phyloP scores from a whole-genome alignment of 2,888 invertebrate genomes.

The Crematogaster levior region DNA sequence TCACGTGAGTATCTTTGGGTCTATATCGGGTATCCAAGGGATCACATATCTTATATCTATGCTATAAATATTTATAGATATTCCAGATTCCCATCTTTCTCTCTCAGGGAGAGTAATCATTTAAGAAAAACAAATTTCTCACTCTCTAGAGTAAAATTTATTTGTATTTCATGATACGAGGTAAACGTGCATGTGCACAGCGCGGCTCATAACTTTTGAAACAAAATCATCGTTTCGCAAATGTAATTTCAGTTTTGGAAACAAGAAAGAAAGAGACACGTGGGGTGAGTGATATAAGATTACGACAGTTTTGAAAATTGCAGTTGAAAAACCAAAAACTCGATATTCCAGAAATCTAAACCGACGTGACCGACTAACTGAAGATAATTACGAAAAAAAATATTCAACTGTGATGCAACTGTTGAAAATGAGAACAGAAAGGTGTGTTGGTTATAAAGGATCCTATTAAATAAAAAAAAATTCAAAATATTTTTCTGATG shows the following conservation, averaged over 20 bases:
- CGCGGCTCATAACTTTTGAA: not conserved
- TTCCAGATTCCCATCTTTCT: not conserved
- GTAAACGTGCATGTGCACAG: not conserved
- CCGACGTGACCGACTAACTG: not conserved
- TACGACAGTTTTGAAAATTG: not conserved
- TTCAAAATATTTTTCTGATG: not conserved
- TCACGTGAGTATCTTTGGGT: not conserved
- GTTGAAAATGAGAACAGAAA: not conserved
- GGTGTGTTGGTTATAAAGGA: not conserved
- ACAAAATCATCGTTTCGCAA: not conserved
- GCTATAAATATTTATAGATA: constrained; percentile 3
- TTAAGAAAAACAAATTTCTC: not conserved
- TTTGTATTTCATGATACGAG: not conserved
- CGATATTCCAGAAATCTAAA: not conserved
- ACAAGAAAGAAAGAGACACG: not conserved
- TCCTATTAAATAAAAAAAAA: not conserved
- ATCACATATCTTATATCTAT: not conserved
- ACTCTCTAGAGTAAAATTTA: not conserved
- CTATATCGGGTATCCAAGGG: not conserved
- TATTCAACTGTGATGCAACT: not conserved
- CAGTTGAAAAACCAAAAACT: not conserved
- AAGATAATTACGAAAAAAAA: not conserved
- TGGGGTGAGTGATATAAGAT: not conserved
- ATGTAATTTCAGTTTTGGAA: not conserved
- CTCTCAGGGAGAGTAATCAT: too few relatives aligned